Conservation (phyloP, 1,140 invertebrate genomes). For the Grapholita molesta region DNA sequence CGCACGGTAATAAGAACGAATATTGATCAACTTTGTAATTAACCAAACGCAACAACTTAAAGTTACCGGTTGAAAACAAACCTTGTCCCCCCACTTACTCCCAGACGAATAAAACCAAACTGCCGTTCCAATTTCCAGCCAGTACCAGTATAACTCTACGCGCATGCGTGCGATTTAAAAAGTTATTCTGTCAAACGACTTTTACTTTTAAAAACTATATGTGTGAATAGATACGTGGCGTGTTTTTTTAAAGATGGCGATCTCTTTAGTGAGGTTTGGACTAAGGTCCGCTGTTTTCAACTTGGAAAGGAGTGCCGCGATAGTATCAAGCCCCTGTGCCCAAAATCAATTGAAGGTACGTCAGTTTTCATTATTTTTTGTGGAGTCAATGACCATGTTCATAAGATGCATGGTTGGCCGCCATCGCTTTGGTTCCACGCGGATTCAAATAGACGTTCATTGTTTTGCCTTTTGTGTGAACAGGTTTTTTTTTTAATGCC, state of each 20-base stretch:
- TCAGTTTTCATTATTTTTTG: constrained; percentile 20
- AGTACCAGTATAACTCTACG: background rate
- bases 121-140: constrained; percentile 44
- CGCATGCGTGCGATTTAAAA: constrained; percentile 18
- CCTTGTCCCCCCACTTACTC: constrained; percentile 32
- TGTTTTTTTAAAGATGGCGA: constrained; percentile 50
- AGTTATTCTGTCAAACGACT: constrained; percentile 1
- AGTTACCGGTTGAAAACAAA: constrained; percentile 33
- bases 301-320: constrained; percentile 57
- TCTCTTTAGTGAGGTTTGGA: constrained; percentile 56
- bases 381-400: constrained; percentile 19
- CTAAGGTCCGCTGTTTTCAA: constrained; percentile 47
- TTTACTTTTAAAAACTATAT: constrained; percentile 16
- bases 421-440: background rate
- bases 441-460: background rate
- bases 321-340: constrained; percentile 46
- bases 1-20: background rate
- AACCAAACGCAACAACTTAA: background rate
- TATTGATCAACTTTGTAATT: background rate
- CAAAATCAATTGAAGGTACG: constrained; percentile 53
- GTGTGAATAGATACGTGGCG: constrained; percentile 19
- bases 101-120: constrained; percentile 47
- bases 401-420: background rate
- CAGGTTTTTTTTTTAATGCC: background rate
- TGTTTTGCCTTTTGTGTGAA: background rate